Evolutionary conservation across 1,140 invertebrate species (phyloP).

Genomic region (Nilaparvata lugens): DNA sequence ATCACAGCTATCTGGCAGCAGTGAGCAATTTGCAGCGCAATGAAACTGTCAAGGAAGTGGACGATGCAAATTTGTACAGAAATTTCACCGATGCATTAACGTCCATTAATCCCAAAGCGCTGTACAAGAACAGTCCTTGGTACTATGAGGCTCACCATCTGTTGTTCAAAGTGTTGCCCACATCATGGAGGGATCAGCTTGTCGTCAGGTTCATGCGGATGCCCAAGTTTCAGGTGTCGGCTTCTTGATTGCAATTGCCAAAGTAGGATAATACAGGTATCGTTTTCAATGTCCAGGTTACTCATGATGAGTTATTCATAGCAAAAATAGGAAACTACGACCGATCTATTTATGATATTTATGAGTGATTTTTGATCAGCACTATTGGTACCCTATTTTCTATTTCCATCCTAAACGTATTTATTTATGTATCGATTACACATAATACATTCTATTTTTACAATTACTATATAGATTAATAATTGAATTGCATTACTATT

Average conservation of each 20-base stretch:
- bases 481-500: too few relatives aligned
- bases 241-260: neutral
- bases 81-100: conserved; percentile 44
- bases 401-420: too few relatives aligned
- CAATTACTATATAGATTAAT: too few relatives aligned
- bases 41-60: conserved; percentile 33
- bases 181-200: conserved; percentile 41
- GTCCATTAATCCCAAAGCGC: conserved; percentile 35
- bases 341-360: too few relatives aligned
- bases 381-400: too few relatives aligned
- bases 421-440: too few relatives aligned
- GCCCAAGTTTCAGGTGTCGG: conserved; percentile 30
- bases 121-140: conserved; percentile 45
- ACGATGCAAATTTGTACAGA: conserved; percentile 38
- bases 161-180: conserved; percentile 41
- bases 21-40: conserved; percentile 30
- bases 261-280: too few relatives aligned
- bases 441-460: too few relatives aligned
- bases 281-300: too few relatives aligned
- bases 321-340: too few relatives aligned
- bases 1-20: conserved; percentile 33
- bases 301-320: too few relatives aligned
- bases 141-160: conserved; percentile 42
- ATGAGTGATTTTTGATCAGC: too few relatives aligned
- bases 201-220: conserved; percentile 42